Evolutionary conservation across 2,113 vertebrate genomes (phyloP), one percentile per base, ranked within the genome.

Genomic region (Sturnira hondurensis): DNA sequence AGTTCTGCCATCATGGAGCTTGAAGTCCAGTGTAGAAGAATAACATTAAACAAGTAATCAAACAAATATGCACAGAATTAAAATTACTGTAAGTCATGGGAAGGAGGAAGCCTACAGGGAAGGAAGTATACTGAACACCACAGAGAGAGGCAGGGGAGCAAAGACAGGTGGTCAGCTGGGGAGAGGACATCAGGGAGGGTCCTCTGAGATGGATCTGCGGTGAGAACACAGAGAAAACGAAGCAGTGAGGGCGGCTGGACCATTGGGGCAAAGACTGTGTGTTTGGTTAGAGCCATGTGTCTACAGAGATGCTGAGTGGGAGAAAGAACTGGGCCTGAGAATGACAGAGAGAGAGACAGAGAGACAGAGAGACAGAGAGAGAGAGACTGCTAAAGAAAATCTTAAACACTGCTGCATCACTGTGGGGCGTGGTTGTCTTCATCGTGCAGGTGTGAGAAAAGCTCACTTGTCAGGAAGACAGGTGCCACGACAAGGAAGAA

Each of bases 211-310:
- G 12, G 61, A 73, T 36, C 24, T 1, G 9, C 19, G 3, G 1
- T 20, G n/a, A 36, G 20, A 83, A 19, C 19, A 3, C 22, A 92
- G 52, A 31, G 28, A n/a, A 16, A 33, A 16, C 0, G 3, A 26
- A 50, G 26, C 20, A 43, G 73, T 8, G 6, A 50, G 22, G 16
- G 16, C 22, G 14, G 31, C 0, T 17, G 2, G 5, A 26, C 26
- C 12, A 20, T 0, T 1, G 4, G 76, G 9, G 12, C 0, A 1
- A 22, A 45, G 16, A 38, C 33, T 6, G 0, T 28, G 0, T 38
- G 13, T 12, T 70, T 6, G 11, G 2, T n/a, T 7, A 47, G 5
- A 80, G 28, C 19, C 19, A 50, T 12, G 7, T 0, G 6, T 14
- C 56, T 41, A 1, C 0, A 6, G 26, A 68, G 71, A 24, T 3